Percentiles rank a stretch among this genome's conserved stretches.
phyloP scores from a whole-genome alignment of 1,140 invertebrate species.

The Ladona fulva region DNA sequence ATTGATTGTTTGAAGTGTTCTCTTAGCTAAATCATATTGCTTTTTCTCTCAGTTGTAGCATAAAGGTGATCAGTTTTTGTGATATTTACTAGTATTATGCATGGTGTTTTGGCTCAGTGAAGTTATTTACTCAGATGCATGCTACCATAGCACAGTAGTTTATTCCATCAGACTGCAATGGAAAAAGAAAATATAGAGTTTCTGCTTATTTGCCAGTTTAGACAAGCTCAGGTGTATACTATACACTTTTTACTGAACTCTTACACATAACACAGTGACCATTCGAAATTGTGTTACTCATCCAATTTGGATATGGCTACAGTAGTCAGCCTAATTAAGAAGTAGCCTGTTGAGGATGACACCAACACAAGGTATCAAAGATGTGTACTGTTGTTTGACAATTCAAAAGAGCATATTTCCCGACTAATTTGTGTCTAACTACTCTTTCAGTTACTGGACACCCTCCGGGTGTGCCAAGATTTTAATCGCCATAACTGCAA shows the following conservation, averaged over 20 bases:
- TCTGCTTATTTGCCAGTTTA: neutral
- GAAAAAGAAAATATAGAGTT: neutral
- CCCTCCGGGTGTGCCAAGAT: slow-evolving; percentile 99
- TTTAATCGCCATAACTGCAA: slow-evolving; percentile 94
- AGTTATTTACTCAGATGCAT: neutral
- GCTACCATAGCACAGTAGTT: neutral
- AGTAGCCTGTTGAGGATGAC: neutral
- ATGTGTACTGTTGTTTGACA: neutral
- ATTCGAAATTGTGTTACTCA: neutral
- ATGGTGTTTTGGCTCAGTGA: slow-evolving; percentile 4
- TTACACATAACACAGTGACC: neutral
- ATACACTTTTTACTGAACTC: neutral
- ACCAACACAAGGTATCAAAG: slow-evolving; percentile 2
- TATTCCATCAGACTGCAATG: neutral
- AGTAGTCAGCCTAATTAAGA: neutral
- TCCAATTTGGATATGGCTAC: neutral
- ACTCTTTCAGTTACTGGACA: slow-evolving; percentile 93
- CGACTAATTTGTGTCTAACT: neutral
- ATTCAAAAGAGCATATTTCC: neutral
- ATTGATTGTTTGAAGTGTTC: slow-evolving; percentile 1
- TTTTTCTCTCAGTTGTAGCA: neutral
- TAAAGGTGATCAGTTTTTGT: neutral
- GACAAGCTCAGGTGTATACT: neutral
- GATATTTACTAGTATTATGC: neutral
- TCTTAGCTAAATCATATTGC: neutral